Base-by-base conservation (phyloP, 1,140 invertebrate genomes). In the Hydropsyche tenuis region DNA sequence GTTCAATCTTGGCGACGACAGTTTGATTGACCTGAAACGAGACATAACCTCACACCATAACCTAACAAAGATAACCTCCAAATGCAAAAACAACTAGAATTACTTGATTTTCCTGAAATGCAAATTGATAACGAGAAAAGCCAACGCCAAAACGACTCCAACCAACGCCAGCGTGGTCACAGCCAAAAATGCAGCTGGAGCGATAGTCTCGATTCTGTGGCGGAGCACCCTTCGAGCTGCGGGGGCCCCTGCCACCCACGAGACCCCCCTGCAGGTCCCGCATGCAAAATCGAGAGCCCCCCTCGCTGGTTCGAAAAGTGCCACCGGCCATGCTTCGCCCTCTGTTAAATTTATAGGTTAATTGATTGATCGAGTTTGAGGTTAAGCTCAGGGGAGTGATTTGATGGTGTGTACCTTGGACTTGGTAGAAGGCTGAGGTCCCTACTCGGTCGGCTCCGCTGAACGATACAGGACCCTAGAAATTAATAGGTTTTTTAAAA, bases 1-100 rank as follows among this genome's bases (percentile, higher is more conserved):
- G 86, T 98, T 99, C 75, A 99, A 87, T 80, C 96, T 92, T 5
- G 97, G 97, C 81, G 95, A 97, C 18, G 96, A 98, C 84, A 99
- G 91, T 86, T 98, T 98, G 84, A 91, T 93, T 77, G 90, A 90
- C 81, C 91, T 92, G 82, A 53, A 79, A 37, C n/a, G n/a, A 37
- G 9, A 9, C 9, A 37, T 37, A 37, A 37, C n/a, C n/a, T n/a
- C n/a, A n/a, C n/a, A n/a, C n/a, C n/a, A n/a, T n/a, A n/a, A n/a
- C n/a, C n/a, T n/a, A n/a, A n/a, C n/a, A n/a, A n/a, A n/a, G n/a
- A n/a, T n/a, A n/a, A n/a, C n/a, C n/a, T n/a, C n/a, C n/a, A n/a
- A 25, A 53, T n/a, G n/a, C n/a, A n/a, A n/a, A n/a, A n/a, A n/a
- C n/a, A n/a, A n/a, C n/a, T n/a, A n/a, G 22, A 83, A 88, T 85